These are phyloP conservation scores for Alexandromys fortis DNA, from an alignment of 2,113 vertebrate species.

Conservation along the genomic window DNA sequence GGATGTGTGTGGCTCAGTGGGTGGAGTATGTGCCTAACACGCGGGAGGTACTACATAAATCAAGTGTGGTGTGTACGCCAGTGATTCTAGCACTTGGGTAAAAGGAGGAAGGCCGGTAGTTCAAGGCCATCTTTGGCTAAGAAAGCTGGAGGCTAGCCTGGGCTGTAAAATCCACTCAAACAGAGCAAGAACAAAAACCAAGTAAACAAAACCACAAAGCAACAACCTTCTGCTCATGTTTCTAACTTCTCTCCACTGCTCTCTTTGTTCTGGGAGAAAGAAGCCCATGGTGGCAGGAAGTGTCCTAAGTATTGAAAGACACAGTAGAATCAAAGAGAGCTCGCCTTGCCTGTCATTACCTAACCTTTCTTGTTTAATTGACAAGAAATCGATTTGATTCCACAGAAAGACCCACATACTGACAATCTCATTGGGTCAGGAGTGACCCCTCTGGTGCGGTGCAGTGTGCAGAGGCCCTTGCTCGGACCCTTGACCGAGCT, in stretches of 20 bases:
- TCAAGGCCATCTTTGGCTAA: too few relatives aligned
- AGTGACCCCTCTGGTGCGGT: accelerated
- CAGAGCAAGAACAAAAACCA: too few relatives aligned
- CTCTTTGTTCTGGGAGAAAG: neutral
- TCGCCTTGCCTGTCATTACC: neutral
- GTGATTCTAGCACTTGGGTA: neutral
- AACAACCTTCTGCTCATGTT: neutral
- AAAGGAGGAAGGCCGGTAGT: neutral
- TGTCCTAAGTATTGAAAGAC: constrained; percentile 61
- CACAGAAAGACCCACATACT: too few relatives aligned
- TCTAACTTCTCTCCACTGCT: neutral
- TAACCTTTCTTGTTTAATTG: neutral
- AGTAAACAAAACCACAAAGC: neutral
- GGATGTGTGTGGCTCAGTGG: neutral
- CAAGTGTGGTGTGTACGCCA: too few relatives aligned
- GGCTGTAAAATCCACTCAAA: neutral
- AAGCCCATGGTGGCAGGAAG: neutral
- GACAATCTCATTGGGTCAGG: neutral
- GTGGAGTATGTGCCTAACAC: too few relatives aligned
- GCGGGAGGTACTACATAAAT: neutral
- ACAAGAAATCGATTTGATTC: neutral
- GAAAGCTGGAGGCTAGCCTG: neutral
- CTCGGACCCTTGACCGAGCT: neutral
- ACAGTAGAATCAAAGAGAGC: neutral
- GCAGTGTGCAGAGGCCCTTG: accelerated